A percentile compares a stretch with the other conserved stretches of the same genome.
Evolutionary conservation across 2,797 vertebrate genomes (phyloP).

Genomic region (Urocyon cinereoargenteus): DNA sequence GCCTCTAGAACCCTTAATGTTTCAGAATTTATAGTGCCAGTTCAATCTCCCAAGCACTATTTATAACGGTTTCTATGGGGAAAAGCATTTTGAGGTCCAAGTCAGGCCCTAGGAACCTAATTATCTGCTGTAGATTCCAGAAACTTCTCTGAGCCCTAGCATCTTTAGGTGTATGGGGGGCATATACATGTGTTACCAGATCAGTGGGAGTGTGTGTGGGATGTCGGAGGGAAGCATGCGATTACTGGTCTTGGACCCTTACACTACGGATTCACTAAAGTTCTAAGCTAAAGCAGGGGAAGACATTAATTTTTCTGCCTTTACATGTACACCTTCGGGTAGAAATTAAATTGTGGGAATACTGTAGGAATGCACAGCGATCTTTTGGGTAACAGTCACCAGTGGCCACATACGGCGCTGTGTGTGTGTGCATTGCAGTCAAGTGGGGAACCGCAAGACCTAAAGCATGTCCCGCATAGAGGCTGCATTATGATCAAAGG

Average conservation of each 20-base stretch:
- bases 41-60: background rate
- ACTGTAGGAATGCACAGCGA: background rate
- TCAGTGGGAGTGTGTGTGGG: background rate
- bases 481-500: background rate
- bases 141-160: background rate
- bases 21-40: background rate
- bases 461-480: background rate
- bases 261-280: background rate
- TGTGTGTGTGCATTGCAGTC: background rate
- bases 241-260: background rate
- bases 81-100: slow-evolving; percentile 18
- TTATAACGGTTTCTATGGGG: background rate
- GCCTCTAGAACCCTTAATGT: background rate
- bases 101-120: background rate
- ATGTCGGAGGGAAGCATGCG: background rate
- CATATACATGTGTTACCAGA: background rate
- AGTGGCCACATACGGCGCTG: background rate
- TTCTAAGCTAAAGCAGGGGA: background rate
- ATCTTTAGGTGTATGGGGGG: background rate
- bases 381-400: background rate
- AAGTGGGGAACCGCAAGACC: background rate
- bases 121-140: background rate
- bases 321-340: too few species aligned
- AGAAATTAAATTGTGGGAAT: background rate
- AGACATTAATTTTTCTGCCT: background rate